Evolutionary conservation across 2,888 invertebrate species (phyloP).

Genomic region (Conistra vaccinii): DNA sequence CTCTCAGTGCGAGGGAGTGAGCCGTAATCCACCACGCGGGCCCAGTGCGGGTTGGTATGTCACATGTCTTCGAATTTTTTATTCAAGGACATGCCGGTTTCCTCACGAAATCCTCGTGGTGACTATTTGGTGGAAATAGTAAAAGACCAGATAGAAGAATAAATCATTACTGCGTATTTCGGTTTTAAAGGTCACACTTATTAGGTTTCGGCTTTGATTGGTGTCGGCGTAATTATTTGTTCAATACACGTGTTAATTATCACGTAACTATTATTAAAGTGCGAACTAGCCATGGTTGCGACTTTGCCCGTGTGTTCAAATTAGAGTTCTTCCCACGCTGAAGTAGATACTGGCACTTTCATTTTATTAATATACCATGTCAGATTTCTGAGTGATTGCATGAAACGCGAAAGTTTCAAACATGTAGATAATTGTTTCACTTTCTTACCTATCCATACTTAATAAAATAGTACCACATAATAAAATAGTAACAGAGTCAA

Average conservation of each 20-base stretch:
- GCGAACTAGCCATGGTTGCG: background rate
- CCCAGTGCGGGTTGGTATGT: too few species aligned
- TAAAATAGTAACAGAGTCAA: too few species aligned
- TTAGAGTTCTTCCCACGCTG: background rate
- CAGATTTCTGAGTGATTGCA: background rate
- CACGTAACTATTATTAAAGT: background rate
- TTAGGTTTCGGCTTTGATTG: slow-evolving; percentile 19
- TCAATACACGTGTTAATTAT: slow-evolving; percentile 5
- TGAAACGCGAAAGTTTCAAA: too few species aligned
- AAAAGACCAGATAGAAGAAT: background rate
- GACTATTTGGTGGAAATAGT: background rate
- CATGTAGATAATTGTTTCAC: too few species aligned
- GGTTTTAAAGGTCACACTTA: slow-evolving; percentile 16
- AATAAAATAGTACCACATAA: too few species aligned
- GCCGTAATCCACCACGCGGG: too few species aligned
- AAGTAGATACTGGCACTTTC: background rate
- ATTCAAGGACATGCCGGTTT: too few species aligned
- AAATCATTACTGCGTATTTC: slow-evolving; percentile 5
- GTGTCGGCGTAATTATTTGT: slow-evolving; percentile 15
- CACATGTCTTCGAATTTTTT: too few species aligned
- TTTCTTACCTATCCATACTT: too few species aligned
- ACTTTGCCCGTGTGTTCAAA: background rate
- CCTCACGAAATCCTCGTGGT: too few species aligned
- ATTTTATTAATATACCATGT: background rate
- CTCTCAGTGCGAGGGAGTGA: too few species aligned